Conservation (phyloP, 2,113 vertebrate genomes). For the Lynx canadensis region DNA sequence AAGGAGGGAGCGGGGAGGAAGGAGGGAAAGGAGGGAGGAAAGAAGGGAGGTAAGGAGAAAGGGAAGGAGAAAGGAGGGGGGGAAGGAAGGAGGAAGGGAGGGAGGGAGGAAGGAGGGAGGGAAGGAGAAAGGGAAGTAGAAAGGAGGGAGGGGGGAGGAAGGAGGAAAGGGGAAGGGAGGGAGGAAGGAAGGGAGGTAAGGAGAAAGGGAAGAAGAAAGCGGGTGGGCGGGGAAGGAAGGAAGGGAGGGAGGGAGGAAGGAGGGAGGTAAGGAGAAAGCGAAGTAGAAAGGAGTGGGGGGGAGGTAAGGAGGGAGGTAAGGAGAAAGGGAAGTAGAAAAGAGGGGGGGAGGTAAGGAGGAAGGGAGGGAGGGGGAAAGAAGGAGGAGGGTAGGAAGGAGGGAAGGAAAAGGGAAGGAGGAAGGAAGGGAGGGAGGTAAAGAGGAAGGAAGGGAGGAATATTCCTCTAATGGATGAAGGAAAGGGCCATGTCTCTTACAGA, state of each 20-base stretch:
- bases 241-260: neutral
- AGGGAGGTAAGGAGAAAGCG: neutral
- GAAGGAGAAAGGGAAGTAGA: neutral
- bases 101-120: no score
- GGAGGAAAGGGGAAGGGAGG: neutral
- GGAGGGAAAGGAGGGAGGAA: neutral
- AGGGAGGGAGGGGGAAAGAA: neutral
- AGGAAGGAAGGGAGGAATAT: neutral
- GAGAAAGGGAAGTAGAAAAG: neutral
- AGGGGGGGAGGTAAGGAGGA: neutral
- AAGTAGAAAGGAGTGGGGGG: neutral
- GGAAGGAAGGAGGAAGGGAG: neutral
- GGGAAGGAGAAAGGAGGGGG: neutral
- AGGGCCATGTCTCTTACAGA: neutral
- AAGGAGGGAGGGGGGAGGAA: no score
- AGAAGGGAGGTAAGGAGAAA: neutral
- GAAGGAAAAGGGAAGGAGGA: neutral
- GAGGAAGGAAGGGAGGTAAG: neutral
- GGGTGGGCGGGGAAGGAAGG: neutral
- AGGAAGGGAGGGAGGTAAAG: neutral
- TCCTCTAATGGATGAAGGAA: neutral
- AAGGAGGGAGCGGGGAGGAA: neutral
- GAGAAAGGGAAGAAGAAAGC: no score
- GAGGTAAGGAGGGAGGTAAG: neutral
- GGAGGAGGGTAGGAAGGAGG: neutral